Evolutionary conservation across 2,113 vertebrate genomes (phyloP), one percentile per base, ranked within the genome.

Genomic region (Gyps fulvus): DNA sequence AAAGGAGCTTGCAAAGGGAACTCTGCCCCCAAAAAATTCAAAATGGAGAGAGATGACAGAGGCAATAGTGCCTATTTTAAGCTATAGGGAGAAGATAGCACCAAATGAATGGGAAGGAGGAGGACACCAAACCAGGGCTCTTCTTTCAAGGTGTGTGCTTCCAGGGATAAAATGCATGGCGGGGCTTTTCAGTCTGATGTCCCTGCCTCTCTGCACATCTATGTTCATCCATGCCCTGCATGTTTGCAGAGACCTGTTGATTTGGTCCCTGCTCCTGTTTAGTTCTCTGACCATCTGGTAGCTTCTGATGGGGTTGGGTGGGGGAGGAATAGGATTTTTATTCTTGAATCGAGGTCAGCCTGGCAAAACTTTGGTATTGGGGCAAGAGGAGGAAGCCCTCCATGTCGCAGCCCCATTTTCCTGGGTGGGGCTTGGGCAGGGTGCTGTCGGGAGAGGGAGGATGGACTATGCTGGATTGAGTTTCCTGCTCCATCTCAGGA

Each of bases 341-440:
- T 61, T 58, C 86, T 1, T 1, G 34, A 78, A 26, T 59, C 0
- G 16, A 49, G 71, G 40, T 67, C 67, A 74, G 42, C n/a, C 52
- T 20, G 42, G 47, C 34, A 26, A 17, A 82, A 91, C 83, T 91
- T 79, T 18, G 57, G 70, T 8, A 3, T 0, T 9, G 95, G 87
- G 81, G 80, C 31, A 47, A 8, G 11, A 17, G 43, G 31, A 87
- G 62, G 83, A 70, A 89, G 31, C 18, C 22, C 17, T 73, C 57
- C n/a, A 11, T 1, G 0, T 16, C 0, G 23, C 86, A 93, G 76
- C 81, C 55, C 32, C 0, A 2, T 74, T 89, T 87, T 78, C 77
- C 89, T 91, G 93, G 95, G 89, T 91, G 94, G 97, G 87, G 91
- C 94, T 95, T 95, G 89, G 36, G 70, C 89, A 95, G 94, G 96